Evolutionary conservation across 2,797 vertebrate genomes (phyloP).

Genomic region (Furcifer pardalis): DNA sequence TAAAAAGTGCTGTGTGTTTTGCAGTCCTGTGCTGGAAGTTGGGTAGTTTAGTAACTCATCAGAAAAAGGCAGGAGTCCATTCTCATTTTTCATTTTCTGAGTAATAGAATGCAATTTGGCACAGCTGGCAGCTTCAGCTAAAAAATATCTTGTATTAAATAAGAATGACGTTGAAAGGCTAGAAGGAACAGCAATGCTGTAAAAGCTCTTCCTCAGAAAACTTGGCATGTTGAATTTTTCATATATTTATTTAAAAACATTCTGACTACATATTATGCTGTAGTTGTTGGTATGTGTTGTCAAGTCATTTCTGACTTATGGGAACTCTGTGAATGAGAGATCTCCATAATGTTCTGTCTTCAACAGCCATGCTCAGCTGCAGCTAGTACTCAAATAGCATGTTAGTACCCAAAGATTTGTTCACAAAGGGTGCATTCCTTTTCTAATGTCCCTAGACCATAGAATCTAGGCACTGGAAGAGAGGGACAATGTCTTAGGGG

Average conservation of each 20-base stretch:
- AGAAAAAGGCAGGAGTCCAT: constrained; percentile 1
- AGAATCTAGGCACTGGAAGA: no score
- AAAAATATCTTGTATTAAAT: constrained; percentile 30
- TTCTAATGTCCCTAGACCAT: neutral
- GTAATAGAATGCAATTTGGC: constrained; percentile 38
- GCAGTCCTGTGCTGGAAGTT: neutral
- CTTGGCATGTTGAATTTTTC: constrained; percentile 20
- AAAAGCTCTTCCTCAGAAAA: constrained; percentile 20
- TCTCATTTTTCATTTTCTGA: constrained; percentile 37
- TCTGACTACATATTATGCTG: constrained; percentile 11
- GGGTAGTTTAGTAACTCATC: neutral
- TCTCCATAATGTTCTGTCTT: no score
- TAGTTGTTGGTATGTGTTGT: no score
- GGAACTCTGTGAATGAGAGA: no score
- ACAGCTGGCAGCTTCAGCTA: constrained; percentile 27
- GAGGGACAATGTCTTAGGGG: neutral
- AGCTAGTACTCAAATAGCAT: no score
- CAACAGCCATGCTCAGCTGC: no score
- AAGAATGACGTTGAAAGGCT: constrained; percentile 29
- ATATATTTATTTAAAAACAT: constrained; percentile 39
- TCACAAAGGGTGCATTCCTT: neutral
- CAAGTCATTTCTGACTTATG: no score
- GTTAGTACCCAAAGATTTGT: neutral
- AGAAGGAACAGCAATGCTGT: constrained; percentile 15
- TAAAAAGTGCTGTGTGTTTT: neutral